These are phyloP conservation scores for Gallinago jamesoni DNA, from an alignment of 2,113 vertebrate species.

Conservation along the genomic window DNA sequence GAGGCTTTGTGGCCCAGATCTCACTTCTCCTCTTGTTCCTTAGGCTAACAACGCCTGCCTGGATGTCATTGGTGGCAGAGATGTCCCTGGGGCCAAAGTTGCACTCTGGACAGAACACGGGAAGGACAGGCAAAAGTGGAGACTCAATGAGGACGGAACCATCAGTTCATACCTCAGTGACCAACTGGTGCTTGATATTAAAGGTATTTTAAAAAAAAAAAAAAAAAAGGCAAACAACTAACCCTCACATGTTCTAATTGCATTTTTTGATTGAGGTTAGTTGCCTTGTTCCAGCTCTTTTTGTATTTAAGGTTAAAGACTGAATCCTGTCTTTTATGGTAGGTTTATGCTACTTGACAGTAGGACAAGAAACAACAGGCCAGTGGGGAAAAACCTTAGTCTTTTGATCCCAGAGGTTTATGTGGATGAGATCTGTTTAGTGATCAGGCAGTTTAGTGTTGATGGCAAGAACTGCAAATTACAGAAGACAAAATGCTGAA, in stretches of 20 bases:
- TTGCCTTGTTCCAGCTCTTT: neutral
- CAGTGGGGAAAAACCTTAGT: neutral
- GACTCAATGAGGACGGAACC: constrained; percentile 79
- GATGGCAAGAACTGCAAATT: neutral
- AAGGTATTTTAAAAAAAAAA: constrained; percentile 70
- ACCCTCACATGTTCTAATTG: neutral
- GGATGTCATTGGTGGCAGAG: constrained; percentile 84
- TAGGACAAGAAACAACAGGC: neutral
- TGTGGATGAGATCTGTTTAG: neutral
- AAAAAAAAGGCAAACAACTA: neutral
- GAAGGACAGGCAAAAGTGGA: constrained; percentile 83
- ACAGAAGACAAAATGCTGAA: neutral
- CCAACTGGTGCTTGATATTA: constrained; percentile 83
- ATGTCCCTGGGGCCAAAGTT: constrained; percentile 78
- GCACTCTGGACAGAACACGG: constrained; percentile 85
- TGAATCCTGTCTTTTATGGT: neutral
- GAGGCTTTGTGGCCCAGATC: neutral
- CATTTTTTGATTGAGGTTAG: neutral
- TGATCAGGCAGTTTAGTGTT: neutral
- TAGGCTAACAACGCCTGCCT: constrained; percentile 82
- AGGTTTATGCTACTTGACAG: neutral
- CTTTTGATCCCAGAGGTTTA: neutral
- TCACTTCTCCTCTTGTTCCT: neutral
- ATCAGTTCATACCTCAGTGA: constrained; percentile 81
- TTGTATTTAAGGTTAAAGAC: neutral